Evolutionary conservation across 2,797 vertebrate genomes (phyloP).

Genomic region (Enteromius fasciolatus): DNA sequence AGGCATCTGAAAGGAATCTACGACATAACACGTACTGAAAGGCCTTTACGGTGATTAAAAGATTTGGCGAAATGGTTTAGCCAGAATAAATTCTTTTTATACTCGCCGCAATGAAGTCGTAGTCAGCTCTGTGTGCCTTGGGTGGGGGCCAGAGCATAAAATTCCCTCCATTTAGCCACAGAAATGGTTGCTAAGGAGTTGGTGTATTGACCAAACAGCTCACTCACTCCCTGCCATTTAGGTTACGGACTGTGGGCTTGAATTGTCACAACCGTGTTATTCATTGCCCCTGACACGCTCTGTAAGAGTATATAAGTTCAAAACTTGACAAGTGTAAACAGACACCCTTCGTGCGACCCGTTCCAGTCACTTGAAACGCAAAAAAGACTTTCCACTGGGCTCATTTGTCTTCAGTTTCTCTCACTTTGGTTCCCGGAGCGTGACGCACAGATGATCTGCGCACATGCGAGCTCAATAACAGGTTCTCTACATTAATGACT

Average conservation of each 20-base stretch:
- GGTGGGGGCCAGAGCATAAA: conserved; percentile 60
- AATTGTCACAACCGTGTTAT: conserved; percentile 64
- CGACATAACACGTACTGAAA: conserved; percentile 63
- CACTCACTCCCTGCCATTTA: conserved; percentile 61
- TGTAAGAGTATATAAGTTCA: conserved; percentile 62
- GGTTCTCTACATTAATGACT: conserved; percentile 39
- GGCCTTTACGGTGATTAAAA: conserved; percentile 66
- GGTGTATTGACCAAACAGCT: conserved; percentile 66
- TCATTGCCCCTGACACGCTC: conserved; percentile 55
- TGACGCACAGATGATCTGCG: conserved; percentile 43
- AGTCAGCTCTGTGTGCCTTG: conserved; percentile 57
- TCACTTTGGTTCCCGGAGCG: conserved; percentile 45
- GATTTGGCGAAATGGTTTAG: conserved; percentile 65
- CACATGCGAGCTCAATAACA: conserved; percentile 24
- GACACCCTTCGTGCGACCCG: conserved; percentile 55
- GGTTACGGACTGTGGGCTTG: conserved; percentile 60
- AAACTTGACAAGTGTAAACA: conserved; percentile 68
- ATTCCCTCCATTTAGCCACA: conserved; percentile 68
- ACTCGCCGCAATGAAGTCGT: conserved; percentile 60
- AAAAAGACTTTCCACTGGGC: conserved; percentile 60
- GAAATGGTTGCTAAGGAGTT: conserved; percentile 63
- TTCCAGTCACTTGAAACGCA: conserved; percentile 58
- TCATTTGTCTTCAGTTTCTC: conserved; percentile 56
- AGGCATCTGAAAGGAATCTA: conserved; percentile 60
- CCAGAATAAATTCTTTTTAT: conserved; percentile 70